Percentiles rank a stretch among this genome's conserved stretches.
Evolutionary conservation across 2,113 vertebrate species (phyloP).

Genomic region (Nothocercus nigrocapillus): DNA sequence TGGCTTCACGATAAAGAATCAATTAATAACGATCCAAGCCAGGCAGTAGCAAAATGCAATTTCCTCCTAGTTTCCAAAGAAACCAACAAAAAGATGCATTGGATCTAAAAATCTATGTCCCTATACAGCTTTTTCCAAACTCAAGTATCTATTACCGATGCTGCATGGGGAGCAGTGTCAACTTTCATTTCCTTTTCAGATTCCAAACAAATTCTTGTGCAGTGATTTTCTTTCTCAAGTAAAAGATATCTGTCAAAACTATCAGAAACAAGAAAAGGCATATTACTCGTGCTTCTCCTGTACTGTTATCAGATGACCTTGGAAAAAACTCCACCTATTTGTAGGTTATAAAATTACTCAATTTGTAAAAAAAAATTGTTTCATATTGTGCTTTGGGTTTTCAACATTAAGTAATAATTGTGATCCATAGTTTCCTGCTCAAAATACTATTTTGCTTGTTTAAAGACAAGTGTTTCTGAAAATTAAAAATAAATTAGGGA

Average conservation of each 20-base stretch:
- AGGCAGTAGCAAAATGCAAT: constrained; percentile 27
- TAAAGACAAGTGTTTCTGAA: not conserved
- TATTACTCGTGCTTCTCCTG: not conserved
- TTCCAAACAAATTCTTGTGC: not conserved
- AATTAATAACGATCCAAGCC: constrained; percentile 49
- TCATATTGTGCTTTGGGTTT: not conserved
- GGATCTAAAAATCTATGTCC: not conserved
- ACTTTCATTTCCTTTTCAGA: not conserved
- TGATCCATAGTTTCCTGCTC: not conserved
- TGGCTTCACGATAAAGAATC: constrained; percentile 40
- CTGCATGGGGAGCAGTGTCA: not conserved
- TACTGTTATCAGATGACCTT: not conserved
- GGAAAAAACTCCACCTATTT: not conserved
- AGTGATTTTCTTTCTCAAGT: not conserved
- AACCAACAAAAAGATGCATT: constrained; percentile 14
- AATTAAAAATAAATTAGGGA: not conserved
- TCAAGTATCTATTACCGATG: not conserved
- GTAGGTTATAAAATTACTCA: not conserved
- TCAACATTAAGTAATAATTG: not conserved
- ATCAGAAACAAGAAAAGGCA: not conserved
- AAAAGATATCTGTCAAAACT: not conserved
- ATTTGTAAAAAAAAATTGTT: not conserved
- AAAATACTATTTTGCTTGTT: not conserved
- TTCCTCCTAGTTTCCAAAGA: not conserved
- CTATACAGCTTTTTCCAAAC: not conserved